Conservation (phyloP, 2,797 vertebrate species). For the Heterohyrax brucei region DNA sequence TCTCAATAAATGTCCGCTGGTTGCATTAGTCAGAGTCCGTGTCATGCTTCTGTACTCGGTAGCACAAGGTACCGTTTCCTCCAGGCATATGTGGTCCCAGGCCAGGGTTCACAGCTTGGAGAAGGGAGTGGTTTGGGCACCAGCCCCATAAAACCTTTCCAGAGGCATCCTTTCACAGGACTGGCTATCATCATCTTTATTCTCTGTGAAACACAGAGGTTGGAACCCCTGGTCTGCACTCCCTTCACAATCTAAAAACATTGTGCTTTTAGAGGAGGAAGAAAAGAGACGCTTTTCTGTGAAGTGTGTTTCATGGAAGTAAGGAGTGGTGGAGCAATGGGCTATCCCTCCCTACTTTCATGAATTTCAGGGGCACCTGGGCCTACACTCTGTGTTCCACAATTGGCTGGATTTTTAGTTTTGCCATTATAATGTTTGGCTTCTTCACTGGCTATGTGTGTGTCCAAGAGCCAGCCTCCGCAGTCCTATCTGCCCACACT, state of each 20-base stretch:
- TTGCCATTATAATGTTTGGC: constrained; percentile 71
- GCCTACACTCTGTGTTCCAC: background rate
- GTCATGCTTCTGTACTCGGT: background rate
- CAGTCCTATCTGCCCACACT: constrained; percentile 58
- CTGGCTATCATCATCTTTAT: background rate
- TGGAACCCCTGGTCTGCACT: background rate
- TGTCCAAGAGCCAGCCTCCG: constrained; percentile 61
- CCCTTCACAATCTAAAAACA: constrained; percentile 5
- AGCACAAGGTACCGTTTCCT: background rate
- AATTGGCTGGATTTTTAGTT: constrained; percentile 5
- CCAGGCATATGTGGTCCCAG: background rate
- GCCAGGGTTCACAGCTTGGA: background rate
- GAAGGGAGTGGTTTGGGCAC: rapidly evolving
- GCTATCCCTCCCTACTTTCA: background rate
- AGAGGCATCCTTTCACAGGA: background rate
- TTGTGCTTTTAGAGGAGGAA: background rate
- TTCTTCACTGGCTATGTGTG: constrained; percentile 33
- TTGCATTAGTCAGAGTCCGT: rapidly evolving
- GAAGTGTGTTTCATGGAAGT: rapidly evolving
- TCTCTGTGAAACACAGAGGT: background rate
- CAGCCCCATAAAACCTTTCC: background rate
- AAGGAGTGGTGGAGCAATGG: background rate
- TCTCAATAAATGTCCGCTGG: background rate
- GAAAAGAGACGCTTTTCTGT: background rate
- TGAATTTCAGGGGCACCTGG: constrained; percentile 8